Conservation (phyloP, 2,888 invertebrate genomes). For the Pandemis heparana region DNA sequence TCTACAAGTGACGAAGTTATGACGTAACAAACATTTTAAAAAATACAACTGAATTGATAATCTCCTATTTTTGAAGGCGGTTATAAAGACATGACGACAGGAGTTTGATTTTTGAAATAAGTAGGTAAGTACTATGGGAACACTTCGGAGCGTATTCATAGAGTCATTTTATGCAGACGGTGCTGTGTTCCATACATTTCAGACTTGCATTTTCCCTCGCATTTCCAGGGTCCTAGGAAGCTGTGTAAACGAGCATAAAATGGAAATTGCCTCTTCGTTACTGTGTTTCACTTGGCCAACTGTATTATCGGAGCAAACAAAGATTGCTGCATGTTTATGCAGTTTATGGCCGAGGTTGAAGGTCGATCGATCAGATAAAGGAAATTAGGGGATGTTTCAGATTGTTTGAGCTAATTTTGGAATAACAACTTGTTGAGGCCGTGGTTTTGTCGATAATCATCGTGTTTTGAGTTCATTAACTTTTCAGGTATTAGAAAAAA, state of each 20-base stretch:
- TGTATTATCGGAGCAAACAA: neutral
- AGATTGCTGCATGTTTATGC: neutral
- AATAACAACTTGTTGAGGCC: too few relatives aligned
- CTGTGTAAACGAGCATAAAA: constrained; percentile 8
- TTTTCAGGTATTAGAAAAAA: too few relatives aligned
- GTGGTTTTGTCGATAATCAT: too few relatives aligned
- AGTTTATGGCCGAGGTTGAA: neutral
- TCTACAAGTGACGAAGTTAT: too few relatives aligned
- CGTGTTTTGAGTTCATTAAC: too few relatives aligned
- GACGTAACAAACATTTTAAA: too few relatives aligned
- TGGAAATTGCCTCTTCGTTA: constrained; percentile 17
- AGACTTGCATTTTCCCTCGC: constrained; percentile 20
- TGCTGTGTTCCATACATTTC: constrained; percentile 12
- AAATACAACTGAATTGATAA: too few relatives aligned
- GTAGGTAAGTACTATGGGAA: neutral
- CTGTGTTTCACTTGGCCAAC: neutral
- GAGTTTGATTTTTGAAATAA: too few relatives aligned
- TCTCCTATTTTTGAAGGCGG: too few relatives aligned
- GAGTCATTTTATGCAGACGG: neutral
- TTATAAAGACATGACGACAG: too few relatives aligned
- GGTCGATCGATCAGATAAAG: neutral
- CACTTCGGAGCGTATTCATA: neutral
- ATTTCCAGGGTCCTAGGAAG: constrained; percentile 9
- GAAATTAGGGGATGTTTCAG: neutral
- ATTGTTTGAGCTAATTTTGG: too few relatives aligned